Base-by-base conservation (phyloP, 2,797 vertebrate species). In the Scolopax bukidnonensis region DNA sequence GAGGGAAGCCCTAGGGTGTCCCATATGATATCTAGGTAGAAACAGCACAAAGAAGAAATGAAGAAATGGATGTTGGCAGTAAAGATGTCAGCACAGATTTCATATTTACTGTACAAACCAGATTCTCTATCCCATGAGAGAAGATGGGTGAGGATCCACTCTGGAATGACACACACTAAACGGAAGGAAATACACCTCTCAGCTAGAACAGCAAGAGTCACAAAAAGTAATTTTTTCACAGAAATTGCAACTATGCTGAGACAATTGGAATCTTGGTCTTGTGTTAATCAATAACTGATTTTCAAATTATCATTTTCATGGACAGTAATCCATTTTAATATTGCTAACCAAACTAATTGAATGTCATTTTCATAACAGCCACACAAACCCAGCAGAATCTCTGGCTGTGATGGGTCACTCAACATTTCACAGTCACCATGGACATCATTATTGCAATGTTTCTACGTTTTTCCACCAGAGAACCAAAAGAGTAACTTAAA, bases 121-220 rank as follows among this genome's bases (percentile, higher is more conserved):
- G 38, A 38, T 60, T 50, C 38, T 41, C 11, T 38, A 38, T 11
- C 38, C 57, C 43, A 30, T 23, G 77, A 81, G 19, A 71, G 75
- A 80, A 36, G 53, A 51, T 5, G 12, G 16, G 23, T 41, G 27
- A 89, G 43, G 33, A 87, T 50, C 18, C 25, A 20, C 61, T 23
- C 40, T 25, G 40, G 45, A 83, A 50, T n/a, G 69, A 53, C 0
- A 0, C 0, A 0, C 41, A 32, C 16, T 48, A 64, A 74, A n/a
- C 6, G 2, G 45, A 61, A 47, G 67, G 45, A 36, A 83, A 56
- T 30, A 17, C 9, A 20, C 14, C 36, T 53, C 67, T 71, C 59
- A 17, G 53, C 40, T 64, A 33, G 57, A 89, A 57, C 0, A 0
- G 23, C 47, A 61, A 16, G 23, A 53, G 18, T 56, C 30, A 68